Evolutionary conservation across 2,797 vertebrate species (phyloP).

Genomic region (Erpetoichthys calabaricus): DNA sequence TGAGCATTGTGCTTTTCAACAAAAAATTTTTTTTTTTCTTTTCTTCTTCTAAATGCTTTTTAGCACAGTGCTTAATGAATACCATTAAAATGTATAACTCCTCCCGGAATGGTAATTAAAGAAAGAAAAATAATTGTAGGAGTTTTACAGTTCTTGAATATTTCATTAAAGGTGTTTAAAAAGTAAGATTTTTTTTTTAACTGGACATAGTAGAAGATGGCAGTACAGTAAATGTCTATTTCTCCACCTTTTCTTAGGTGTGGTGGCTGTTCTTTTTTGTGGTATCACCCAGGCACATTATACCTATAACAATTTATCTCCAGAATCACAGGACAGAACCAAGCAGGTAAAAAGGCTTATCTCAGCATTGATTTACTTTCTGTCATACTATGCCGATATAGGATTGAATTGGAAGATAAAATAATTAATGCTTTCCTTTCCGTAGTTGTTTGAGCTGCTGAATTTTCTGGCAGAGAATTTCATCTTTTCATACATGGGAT

Average conservation of each 20-base stretch:
- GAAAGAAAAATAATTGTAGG: no score
- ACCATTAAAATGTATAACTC: no score
- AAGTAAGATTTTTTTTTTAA: no score
- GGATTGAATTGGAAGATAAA: no score
- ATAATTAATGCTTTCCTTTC: constrained; percentile 21
- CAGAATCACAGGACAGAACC: constrained; percentile 82
- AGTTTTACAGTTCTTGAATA: no score
- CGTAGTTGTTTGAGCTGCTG: constrained; percentile 86
- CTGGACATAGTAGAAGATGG: no score
- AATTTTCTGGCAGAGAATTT: constrained; percentile 98
- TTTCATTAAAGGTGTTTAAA: no score
- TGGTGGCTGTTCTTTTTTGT: constrained; percentile 90
- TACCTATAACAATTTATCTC: constrained; percentile 89
- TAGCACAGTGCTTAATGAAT: not conserved
- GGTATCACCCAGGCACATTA: constrained; percentile 97
- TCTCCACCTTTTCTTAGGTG: constrained; percentile 47
- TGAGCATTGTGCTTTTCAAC: no score
- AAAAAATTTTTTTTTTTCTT: no score
- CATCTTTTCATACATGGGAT: constrained; percentile 98
- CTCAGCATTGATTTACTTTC: constrained; percentile 10
- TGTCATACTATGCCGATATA: no score
- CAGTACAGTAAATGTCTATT: not conserved
- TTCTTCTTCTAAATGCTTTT: no score
- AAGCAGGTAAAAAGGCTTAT: constrained; percentile 67
- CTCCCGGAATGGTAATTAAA: no score